phyloP scores from a whole-genome alignment of 2,797 vertebrate genomes.

The Prionace glauca region DNA sequence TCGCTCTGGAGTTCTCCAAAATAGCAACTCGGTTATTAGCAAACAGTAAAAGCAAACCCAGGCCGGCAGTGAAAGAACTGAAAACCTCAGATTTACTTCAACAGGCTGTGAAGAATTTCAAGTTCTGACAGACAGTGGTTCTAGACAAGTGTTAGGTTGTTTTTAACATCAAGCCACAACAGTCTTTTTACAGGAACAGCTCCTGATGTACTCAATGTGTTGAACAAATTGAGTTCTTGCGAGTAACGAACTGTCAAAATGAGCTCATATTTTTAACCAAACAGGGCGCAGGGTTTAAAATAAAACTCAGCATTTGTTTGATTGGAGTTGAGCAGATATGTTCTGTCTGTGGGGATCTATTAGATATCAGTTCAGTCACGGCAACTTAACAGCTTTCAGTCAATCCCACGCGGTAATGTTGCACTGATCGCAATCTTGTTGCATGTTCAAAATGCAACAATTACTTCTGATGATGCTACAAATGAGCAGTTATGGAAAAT shows the following conservation, averaged over 20 bases:
- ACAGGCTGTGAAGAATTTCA: conserved; percentile 16
- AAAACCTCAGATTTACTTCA: conserved; percentile 8
- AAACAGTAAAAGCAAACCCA: neutral
- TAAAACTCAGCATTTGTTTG: conserved; percentile 5
- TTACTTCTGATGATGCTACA: neutral
- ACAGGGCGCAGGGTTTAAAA: neutral
- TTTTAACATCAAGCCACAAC: neutral
- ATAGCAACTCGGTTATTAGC: neutral
- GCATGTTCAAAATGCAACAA: neutral
- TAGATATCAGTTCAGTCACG: neutral
- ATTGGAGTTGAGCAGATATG: neutral
- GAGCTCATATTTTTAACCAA: conserved; percentile 6
- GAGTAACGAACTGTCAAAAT: conserved; percentile 10
- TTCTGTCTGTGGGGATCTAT: neutral
- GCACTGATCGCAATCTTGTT: no score
- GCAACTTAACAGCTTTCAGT: neutral
- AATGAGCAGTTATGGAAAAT: neutral
- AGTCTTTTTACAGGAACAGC: conserved; percentile 34
- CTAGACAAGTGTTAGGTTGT: neutral
- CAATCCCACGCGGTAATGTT: neutral
- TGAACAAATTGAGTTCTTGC: conserved; percentile 21
- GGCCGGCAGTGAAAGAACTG: neutral
- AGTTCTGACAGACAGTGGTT: neutral
- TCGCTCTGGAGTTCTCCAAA: neutral
- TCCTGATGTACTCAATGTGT: conserved; percentile 13